Base-by-base conservation (phyloP, 1,140 invertebrate genomes). In the Chironomus striatipennis region DNA sequence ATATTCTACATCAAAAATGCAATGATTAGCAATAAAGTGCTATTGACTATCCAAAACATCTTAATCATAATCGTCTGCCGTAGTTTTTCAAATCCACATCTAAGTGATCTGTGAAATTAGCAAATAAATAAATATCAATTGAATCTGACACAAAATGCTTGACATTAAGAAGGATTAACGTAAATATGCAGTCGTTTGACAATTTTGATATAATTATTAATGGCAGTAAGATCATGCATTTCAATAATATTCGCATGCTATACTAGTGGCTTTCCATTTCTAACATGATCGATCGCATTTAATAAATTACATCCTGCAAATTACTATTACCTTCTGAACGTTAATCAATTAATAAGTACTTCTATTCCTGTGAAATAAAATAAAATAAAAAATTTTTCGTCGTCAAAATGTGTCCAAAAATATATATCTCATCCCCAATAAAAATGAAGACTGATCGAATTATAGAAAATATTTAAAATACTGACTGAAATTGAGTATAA, bases 281-380 rank as follows among this genome's bases (percentile, higher is more conserved):
- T 34, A 34, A 34, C 24, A 34, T 34, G 47, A 57, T 57, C 47
- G 47, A 57, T 57, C 47, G 47, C 5, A n/a, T 57, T 15, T 57
- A 57, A 57, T 57, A 57, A 57, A 57, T 57, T 57, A 10, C 47
- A 57, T 57, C 47, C 47, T 57, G 47, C n/a, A n/a, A 47, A 47
- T 57, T n/a, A n/a, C 47, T 34, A 57, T 57, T 57, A 57, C 47
- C 47, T 57, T 57, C 8, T 57, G 15, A 57, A 57, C 12, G n/a
- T 57, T 12, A 57, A 34, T 34, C 47, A n/a, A 57, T 57, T n/a
- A 57, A 57, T 57, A 57, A n/a, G n/a, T 15, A 57, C 15, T 15
- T 47, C 43, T 57, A n/a, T 57, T 57, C 47, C 47, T 57, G 47
- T 5, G n/a, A 57, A n/a, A n/a, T n/a, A n/a, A n/a, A n/a, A n/a